phyloP scores from a whole-genome alignment of 2,888 invertebrate genomes.

The Stenodema calcarata region DNA sequence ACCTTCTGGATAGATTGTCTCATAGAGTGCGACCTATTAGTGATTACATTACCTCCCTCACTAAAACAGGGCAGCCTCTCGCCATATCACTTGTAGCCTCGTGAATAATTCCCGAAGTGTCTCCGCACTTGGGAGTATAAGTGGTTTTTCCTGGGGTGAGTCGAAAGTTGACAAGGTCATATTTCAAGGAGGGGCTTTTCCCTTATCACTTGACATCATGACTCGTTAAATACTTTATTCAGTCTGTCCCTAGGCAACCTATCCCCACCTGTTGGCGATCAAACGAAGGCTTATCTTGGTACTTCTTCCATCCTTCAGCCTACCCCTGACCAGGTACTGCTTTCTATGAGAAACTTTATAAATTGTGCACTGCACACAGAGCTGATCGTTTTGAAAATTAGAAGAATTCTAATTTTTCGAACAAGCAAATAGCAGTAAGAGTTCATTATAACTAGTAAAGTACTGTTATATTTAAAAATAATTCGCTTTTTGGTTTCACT shows the following conservation, averaged over 20 bases:
- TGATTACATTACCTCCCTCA: constrained; percentile 27
- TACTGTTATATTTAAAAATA: too few species aligned
- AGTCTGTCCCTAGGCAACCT: neutral
- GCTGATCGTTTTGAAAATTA: too few species aligned
- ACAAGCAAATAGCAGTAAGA: too few species aligned
- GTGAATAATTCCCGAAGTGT: constrained; percentile 31
- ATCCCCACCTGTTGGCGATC: neutral
- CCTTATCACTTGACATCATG: constrained; percentile 48
- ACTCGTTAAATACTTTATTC: constrained; percentile 46
- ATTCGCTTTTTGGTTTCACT: too few species aligned
- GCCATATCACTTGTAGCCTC: neutral
- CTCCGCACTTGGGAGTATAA: constrained; percentile 25
- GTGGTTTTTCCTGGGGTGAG: neutral
- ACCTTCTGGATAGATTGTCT: neutral
- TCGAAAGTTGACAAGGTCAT: constrained; percentile 39
- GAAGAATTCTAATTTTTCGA: too few species aligned
- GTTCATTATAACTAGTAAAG: too few species aligned
- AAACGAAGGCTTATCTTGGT: neutral
- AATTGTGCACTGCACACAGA: too few species aligned
- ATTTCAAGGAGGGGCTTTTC: constrained; percentile 35
- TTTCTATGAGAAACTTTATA: too few species aligned
- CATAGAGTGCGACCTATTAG: neutral
- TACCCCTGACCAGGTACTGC: too few species aligned
- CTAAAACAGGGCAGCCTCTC: neutral
- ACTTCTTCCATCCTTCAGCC: neutral